phyloP scores from a whole-genome alignment of 2,888 invertebrate species.

The Dermolepida albohirtum region DNA sequence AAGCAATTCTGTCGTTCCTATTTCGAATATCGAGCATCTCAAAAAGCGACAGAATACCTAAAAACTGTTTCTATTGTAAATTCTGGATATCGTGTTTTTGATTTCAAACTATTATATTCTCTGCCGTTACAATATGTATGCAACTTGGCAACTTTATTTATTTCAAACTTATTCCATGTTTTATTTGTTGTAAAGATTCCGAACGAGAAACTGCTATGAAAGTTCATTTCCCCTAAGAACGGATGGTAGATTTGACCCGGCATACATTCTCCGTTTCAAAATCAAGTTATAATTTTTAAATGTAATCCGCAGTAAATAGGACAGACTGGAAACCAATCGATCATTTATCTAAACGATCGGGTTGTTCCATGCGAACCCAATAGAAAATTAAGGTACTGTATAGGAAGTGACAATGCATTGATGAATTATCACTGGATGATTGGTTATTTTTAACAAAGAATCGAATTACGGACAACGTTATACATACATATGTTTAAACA shows the following conservation, averaged over 20 bases:
- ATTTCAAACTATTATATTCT: too few relatives aligned
- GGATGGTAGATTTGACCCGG: not conserved
- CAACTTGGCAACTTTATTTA: too few relatives aligned
- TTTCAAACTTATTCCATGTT: too few relatives aligned
- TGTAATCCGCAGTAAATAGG: not conserved
- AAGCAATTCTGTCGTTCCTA: too few relatives aligned
- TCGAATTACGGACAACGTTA: conserved; percentile 43
- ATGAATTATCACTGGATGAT: conserved; percentile 60
- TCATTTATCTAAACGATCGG: conserved; percentile 55
- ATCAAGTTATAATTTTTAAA: conserved; percentile 18
- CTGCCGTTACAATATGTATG: too few relatives aligned
- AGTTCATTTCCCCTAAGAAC: too few relatives aligned
- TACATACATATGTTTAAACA: conserved; percentile 33
- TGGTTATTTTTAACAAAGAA: conserved; percentile 58
- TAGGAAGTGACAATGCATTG: conserved; percentile 56
- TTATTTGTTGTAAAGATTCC: too few relatives aligned
- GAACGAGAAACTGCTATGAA: too few relatives aligned
- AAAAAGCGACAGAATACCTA: too few relatives aligned
- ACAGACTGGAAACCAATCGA: conserved; percentile 59
- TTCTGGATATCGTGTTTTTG: too few relatives aligned
- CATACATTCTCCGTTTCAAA: not conserved
- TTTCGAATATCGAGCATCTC: too few relatives aligned
- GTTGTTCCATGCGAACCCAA: conserved; percentile 55
- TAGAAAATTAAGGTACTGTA: conserved; percentile 58
- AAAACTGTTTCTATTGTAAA: too few relatives aligned